phyloP scores from a whole-genome alignment of 2,888 invertebrate species.

The Megalurothrips usitatus region DNA sequence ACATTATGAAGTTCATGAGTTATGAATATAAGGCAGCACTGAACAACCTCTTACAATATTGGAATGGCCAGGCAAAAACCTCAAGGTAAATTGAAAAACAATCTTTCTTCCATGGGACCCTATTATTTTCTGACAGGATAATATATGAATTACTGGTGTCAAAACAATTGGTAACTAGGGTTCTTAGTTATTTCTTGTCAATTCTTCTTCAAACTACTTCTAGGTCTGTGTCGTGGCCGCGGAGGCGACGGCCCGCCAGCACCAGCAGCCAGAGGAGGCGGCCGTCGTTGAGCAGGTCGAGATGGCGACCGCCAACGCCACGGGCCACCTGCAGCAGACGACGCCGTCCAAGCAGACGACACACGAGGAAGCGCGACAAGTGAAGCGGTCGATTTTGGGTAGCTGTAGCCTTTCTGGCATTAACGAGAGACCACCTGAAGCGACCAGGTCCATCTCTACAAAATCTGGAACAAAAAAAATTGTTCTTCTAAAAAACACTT shows the following conservation, averaged over 20 bases:
- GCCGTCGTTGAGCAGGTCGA: not conserved
- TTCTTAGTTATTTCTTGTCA: not conserved
- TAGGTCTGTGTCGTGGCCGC: slow-evolving; percentile 13
- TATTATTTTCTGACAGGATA: not conserved
- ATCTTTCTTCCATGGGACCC: not conserved
- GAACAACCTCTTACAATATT: not conserved
- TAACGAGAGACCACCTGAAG: too few species aligned
- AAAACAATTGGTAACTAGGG: not conserved
- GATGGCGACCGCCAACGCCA: slow-evolving; percentile 4
- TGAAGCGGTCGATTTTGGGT: too few species aligned
- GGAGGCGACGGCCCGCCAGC: not conserved
- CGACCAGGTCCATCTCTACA: too few species aligned
- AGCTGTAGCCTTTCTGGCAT: too few species aligned
- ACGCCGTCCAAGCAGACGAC: not conserved
- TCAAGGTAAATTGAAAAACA: not conserved
- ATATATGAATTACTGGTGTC: not conserved
- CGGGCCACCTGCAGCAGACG: not conserved
- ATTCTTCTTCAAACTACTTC: slow-evolving; percentile 19
- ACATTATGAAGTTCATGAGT: not conserved
- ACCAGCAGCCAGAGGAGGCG: not conserved
- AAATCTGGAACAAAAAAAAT: too few species aligned
- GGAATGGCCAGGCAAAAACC: not conserved
- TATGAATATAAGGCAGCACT: not conserved
- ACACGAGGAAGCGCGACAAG: slow-evolving; percentile 21
- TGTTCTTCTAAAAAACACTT: too few species aligned